Evolutionary conservation across 2,797 vertebrate species (phyloP).

Genomic region (Pristis pectinata): DNA sequence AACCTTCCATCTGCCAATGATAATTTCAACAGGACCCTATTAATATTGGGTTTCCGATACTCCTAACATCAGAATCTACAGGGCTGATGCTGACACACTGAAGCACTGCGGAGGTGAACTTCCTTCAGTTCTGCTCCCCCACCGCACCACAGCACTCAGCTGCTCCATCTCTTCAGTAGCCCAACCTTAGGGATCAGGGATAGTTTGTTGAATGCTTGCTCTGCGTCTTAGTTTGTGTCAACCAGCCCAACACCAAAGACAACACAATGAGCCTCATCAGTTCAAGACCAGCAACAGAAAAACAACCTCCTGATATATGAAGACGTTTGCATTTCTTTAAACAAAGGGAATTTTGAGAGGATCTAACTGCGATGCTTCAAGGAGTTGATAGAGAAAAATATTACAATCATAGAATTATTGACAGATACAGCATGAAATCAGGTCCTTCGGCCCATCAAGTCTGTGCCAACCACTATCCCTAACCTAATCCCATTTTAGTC

Average conservation of each 20-base stretch:
- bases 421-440: too few relatives aligned
- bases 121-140: background rate
- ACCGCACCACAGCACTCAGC: background rate
- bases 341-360: too few relatives aligned
- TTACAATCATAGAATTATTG: too few relatives aligned
- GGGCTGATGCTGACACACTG: background rate
- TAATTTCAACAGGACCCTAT: constrained; percentile 9
- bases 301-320: too few relatives aligned
- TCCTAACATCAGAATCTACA: background rate
- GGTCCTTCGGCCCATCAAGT: too few relatives aligned
- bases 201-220: background rate
- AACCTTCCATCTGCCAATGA: constrained; percentile 27
- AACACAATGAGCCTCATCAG: background rate
- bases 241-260: background rate
- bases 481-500: too few relatives aligned
- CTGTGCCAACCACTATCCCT: too few relatives aligned
- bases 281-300: background rate
- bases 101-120: background rate
- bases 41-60: background rate
- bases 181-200: background rate
- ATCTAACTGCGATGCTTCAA: too few relatives aligned
- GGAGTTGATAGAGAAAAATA: too few relatives aligned
- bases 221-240: background rate
- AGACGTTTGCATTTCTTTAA: too few relatives aligned
- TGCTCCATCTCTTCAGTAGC: background rate